Percentiles rank a stretch among this genome's conserved stretches.
Conservation (phyloP, 2,113 vertebrate species). For the Fulica atra region DNA sequence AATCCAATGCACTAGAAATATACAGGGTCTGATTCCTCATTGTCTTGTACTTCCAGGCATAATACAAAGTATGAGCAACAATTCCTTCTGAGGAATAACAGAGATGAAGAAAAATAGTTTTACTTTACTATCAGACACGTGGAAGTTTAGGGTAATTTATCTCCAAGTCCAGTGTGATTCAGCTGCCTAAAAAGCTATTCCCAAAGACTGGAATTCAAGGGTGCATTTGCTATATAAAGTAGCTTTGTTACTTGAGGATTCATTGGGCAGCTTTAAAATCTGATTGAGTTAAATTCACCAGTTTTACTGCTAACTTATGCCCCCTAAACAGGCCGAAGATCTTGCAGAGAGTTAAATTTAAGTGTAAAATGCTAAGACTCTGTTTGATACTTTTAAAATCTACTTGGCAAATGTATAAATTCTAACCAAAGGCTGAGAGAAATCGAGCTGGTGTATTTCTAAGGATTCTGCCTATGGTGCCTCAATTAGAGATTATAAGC, state of each 20-base stretch:
- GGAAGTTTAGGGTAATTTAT: background rate
- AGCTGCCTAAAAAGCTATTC: background rate
- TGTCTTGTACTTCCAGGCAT: background rate
- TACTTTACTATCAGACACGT: background rate
- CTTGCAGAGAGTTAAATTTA: background rate
- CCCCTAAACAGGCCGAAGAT: background rate
- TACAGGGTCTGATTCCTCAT: background rate
- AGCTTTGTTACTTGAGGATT: background rate
- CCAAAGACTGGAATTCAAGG: background rate
- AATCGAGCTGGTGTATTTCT: background rate
- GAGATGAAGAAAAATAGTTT: background rate
- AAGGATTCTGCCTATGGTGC: background rate
- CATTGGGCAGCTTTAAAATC: background rate
- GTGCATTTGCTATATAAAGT: background rate
- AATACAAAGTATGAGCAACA: background rate
- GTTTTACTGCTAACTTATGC: background rate
- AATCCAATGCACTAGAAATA: background rate
- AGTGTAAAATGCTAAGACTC: background rate
- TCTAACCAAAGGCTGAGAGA: background rate
- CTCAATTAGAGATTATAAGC: background rate
- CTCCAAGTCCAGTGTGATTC: background rate
- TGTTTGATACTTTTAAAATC: background rate
- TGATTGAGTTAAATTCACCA: background rate
- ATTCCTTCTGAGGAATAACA: background rate
- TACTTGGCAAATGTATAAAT: background rate